Evolutionary conservation across 2,888 invertebrate species (phyloP), one percentile per base, ranked within the genome.

Genomic region (Lampropteryx suffumata): DNA sequence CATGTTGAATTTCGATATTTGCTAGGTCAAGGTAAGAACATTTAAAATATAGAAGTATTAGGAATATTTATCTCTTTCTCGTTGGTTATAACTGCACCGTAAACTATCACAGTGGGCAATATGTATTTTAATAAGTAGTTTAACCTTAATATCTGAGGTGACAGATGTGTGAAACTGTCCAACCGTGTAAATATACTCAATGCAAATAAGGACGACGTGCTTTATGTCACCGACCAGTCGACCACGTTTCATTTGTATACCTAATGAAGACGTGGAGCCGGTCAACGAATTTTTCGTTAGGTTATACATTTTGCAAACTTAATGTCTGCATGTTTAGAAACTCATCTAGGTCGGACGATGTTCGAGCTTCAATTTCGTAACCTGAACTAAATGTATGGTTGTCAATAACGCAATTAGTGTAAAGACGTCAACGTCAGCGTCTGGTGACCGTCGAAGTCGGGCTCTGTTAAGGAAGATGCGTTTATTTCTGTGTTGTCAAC

Each of bases 391-490:
- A 79, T 72, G 73, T 75, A 71, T 70, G 66, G 69, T 77, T 84
- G 88, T 88, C 89, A 89, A 88, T 89, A 89, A 79, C 77, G 84
- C 77, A 85, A 88, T 90, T 87, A 89, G 87, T 79, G 84, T 85
- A 81, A 84, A 87, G 81, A 80, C 81, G 83, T 88, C 84, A 86
- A 83, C 87, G 86, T 84, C 84, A 75, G 71, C 80, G 79, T 76
- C 75, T 79, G 77, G 76, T 79, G 75, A 76, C 77, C 79, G 80
- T 74, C 75, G 71, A 63, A 57, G 79, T 74, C 75, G 71, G 63
- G 54, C 69, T 73, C 69, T 78, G 78, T 79, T 82, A 80, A 81
- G 82, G 80, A 78, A 85, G 82, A 82, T 76, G 79, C 59, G 76
- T 81, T 87, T 90, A 90, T 90, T 89, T 89, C 81, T 82, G 88